Evolutionary conservation across 2,888 invertebrate species (phyloP).

Genomic region (Ditula angustiorana): DNA sequence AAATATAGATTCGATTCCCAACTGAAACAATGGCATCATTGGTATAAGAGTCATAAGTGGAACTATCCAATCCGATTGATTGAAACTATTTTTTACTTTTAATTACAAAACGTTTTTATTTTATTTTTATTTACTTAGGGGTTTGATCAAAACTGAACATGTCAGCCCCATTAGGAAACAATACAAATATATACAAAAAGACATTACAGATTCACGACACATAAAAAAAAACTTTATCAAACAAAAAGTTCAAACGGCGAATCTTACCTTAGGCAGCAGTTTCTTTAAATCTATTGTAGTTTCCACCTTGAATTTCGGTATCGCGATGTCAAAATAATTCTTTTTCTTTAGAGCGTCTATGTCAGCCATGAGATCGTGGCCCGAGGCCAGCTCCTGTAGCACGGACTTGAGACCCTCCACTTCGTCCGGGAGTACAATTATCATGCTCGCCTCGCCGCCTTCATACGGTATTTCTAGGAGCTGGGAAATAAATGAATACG

Average conservation of each 20-base stretch:
- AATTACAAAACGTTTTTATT: too few species aligned
- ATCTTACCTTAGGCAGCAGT: neutral
- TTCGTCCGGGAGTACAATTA: neutral
- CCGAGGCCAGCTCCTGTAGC: neutral
- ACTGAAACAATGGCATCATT: neutral
- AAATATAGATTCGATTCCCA: conserved; percentile 10
- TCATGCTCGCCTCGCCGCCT: neutral
- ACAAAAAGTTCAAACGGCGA: neutral
- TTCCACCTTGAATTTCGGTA: conserved; percentile 8
- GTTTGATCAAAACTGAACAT: too few species aligned
- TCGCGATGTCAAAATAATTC: neutral
- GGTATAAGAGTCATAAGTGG: neutral
- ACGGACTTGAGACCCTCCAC: neutral
- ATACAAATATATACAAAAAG: too few species aligned
- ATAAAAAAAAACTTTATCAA: too few species aligned
- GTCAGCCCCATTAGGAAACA: too few species aligned
- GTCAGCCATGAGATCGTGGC: neutral
- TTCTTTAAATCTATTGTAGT: neutral
- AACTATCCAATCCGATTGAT: too few species aligned
- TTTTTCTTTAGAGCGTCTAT: neutral
- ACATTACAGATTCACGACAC: too few species aligned
- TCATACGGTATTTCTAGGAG: neutral
- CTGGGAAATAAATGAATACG: too few species aligned
- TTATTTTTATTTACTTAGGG: too few species aligned
- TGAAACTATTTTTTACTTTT: too few species aligned